phyloP scores from a whole-genome alignment of 1,140 invertebrate species.

The Pinna nobilis region DNA sequence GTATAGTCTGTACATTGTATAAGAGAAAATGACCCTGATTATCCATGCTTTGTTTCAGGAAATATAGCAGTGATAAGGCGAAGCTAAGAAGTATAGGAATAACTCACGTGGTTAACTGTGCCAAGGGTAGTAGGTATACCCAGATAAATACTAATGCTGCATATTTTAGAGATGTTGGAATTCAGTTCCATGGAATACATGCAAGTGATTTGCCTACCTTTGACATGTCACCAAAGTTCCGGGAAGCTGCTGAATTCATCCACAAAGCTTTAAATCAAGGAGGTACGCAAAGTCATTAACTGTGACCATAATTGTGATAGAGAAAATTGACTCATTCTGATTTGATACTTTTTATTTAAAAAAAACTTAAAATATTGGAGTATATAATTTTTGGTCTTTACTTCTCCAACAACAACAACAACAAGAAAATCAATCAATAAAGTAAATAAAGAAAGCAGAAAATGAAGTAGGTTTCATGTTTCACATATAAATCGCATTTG shows the following conservation, averaged over 20 bases:
- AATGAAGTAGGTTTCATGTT: too few species aligned
- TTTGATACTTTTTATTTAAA: too few species aligned
- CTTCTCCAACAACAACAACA: too few species aligned
- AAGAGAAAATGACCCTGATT: background rate
- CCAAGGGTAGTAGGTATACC: constrained; percentile 62
- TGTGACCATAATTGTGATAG: too few species aligned
- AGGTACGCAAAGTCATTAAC: constrained; percentile 50
- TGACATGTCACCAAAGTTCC: constrained; percentile 87
- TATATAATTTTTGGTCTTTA: too few species aligned
- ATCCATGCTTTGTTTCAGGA: constrained; percentile 52
- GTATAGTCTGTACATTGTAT: too few species aligned
- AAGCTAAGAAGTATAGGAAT: constrained; percentile 67
- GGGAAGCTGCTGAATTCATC: constrained; percentile 86
- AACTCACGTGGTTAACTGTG: constrained; percentile 75
- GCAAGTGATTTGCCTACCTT: constrained; percentile 84
- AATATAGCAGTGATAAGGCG: constrained; percentile 69
- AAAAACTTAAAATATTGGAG: too few species aligned
- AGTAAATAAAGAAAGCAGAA: too few species aligned
- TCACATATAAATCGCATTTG: too few species aligned
- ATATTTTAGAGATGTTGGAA: constrained; percentile 83
- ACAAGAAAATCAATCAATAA: too few species aligned
- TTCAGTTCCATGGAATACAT: constrained; percentile 87
- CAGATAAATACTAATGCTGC: constrained; percentile 68
- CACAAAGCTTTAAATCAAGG: constrained; percentile 81
- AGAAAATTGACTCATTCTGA: too few species aligned